Conservation (phyloP, 2,113 vertebrate species). For the Cryptomyrus ogoouensis region DNA sequence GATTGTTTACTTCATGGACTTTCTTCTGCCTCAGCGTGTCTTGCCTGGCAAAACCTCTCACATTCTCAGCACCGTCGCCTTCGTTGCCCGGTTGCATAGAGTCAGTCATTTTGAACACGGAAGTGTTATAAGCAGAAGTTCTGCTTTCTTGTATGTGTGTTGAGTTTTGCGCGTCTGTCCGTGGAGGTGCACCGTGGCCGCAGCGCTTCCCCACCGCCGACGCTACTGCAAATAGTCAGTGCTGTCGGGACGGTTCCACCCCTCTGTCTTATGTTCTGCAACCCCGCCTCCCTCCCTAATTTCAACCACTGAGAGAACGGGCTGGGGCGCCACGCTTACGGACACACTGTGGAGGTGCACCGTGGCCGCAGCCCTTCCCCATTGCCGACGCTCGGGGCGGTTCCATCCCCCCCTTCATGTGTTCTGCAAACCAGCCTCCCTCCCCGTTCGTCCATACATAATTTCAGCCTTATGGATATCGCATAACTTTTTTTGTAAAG, state of each 20-base stretch:
- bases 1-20: conserved; percentile 78
- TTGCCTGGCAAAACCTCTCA: conserved; percentile 80
- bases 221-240: neutral
- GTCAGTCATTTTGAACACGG: conserved; percentile 61
- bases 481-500: neutral
- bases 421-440: neutral
- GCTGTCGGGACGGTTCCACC: neutral
- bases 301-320: too few relatives aligned
- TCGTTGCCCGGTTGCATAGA: conserved; percentile 46
- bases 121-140: conserved; percentile 20
- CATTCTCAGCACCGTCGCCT: conserved; percentile 65
- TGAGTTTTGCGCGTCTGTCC: neutral
- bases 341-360: neutral
- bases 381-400: neutral
- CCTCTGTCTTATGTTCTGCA: neutral
- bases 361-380: neutral
- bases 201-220: conserved; percentile 10
- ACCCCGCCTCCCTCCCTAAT: conserved; percentile 5
- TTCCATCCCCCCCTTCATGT: neutral
- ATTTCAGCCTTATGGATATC: neutral
- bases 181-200: neutral
- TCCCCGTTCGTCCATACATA: neutral
- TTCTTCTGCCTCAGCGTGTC: conserved; percentile 80
- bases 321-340: too few relatives aligned
- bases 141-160: neutral